Conservation (phyloP, 2,888 invertebrate species). For the Idaea biselata region DNA sequence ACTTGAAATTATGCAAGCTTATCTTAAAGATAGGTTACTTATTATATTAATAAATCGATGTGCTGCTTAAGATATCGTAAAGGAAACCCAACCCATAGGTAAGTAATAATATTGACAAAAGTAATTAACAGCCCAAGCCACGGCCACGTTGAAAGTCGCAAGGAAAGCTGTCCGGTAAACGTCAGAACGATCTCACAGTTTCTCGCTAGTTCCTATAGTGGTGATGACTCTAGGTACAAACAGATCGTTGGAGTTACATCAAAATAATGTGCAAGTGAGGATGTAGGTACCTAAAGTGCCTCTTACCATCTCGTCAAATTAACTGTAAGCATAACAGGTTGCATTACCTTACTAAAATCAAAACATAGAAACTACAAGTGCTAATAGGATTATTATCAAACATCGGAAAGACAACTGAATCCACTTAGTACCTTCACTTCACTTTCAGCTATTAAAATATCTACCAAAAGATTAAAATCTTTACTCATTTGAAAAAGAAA, state of each 20-base stretch:
- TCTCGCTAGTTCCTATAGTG: slow-evolving; percentile 12
- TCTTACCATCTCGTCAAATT: background rate
- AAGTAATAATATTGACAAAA: slow-evolving; percentile 41
- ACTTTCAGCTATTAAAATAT: slow-evolving; percentile 12
- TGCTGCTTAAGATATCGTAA: background rate
- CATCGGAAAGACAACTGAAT: background rate
- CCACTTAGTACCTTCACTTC: background rate
- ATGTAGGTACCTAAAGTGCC: background rate
- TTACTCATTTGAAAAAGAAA: slow-evolving; percentile 22
- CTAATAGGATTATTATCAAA: background rate
- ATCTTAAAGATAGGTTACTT: background rate
- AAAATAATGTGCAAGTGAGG: background rate
- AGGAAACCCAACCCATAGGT: slow-evolving; percentile 3
- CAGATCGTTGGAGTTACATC: background rate
- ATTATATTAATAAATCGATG: background rate
- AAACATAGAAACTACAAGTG: background rate
- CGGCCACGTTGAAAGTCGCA: slow-evolving; percentile 66
- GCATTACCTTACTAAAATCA: background rate
- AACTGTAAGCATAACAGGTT: background rate
- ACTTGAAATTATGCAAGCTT: background rate
- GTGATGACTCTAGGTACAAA: background rate
- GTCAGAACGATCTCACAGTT: slow-evolving; percentile 43
- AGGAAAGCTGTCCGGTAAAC: slow-evolving; percentile 62
- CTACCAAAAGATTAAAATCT: slow-evolving; percentile 2
- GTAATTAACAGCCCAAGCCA: slow-evolving; percentile 69